Conservation (phyloP, 2,888 invertebrate genomes). For the Limulus polyphemus region DNA sequence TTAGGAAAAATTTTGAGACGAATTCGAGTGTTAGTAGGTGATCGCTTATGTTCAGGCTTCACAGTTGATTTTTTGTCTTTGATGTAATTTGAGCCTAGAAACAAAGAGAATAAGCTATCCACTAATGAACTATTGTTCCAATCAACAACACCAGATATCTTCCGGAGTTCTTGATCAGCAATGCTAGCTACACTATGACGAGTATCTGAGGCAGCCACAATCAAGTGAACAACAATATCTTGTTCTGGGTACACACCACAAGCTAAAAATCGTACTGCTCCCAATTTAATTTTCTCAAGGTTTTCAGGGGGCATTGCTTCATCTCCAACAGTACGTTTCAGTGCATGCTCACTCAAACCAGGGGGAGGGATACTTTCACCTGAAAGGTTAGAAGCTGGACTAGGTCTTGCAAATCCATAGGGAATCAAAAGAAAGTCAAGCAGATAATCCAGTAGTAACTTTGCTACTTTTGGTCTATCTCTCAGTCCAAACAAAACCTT, state of each 20-base stretch:
- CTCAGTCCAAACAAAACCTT: slow-evolving; percentile 52
- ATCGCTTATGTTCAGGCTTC: slow-evolving; percentile 53
- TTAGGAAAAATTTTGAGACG: slow-evolving; percentile 72
- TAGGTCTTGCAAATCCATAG: slow-evolving; percentile 52
- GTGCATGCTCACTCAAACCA: slow-evolving; percentile 61
- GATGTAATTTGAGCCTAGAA: slow-evolving; percentile 51
- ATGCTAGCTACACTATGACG: slow-evolving; percentile 68
- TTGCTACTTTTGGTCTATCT: slow-evolving; percentile 52
- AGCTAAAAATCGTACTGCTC: slow-evolving; percentile 66
- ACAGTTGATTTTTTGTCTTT: slow-evolving; percentile 38
- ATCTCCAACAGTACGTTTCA: slow-evolving; percentile 59
- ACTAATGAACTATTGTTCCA: slow-evolving; percentile 59
- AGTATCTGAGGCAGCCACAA: slow-evolving; percentile 78
- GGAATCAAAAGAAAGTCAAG: slow-evolving; percentile 72
- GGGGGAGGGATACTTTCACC: slow-evolving; percentile 46
- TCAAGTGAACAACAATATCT: slow-evolving; percentile 59
- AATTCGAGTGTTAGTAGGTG: slow-evolving; percentile 67
- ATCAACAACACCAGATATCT: slow-evolving; percentile 51
- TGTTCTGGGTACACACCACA: slow-evolving; percentile 61
- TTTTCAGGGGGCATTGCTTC: slow-evolving; percentile 59
- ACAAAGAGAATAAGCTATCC: slow-evolving; percentile 62
- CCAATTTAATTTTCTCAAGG: slow-evolving; percentile 67
- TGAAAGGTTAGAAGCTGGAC: not conserved
- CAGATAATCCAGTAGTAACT: slow-evolving; percentile 58
- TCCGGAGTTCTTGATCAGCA: slow-evolving; percentile 71